A percentile compares a stretch with the other conserved stretches of the same genome.
Conservation (phyloP, 1,140 invertebrate species). For the Euura lappo region DNA sequence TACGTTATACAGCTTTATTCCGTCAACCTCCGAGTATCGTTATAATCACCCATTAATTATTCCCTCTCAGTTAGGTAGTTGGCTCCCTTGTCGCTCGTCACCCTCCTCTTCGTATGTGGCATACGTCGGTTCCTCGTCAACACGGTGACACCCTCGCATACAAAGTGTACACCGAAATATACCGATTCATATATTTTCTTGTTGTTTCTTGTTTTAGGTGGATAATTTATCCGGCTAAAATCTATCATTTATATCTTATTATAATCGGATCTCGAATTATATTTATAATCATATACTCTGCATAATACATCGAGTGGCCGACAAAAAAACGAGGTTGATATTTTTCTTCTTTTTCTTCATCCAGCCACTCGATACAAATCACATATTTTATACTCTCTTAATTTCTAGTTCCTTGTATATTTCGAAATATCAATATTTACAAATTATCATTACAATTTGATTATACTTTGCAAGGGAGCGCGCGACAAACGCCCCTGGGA, state of each 20-base stretch:
- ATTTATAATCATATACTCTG: neutral
- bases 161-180: conserved; percentile 1
- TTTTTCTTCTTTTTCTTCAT: too few species aligned
- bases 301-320: neutral
- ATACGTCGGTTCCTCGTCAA: neutral
- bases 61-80: neutral
- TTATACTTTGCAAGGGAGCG: neutral
- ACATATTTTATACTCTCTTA: neutral
- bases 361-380: too few species aligned
- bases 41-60: conserved; percentile 7
- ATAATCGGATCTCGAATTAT: neutral
- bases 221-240: neutral
- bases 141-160: neutral
- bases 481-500: too few species aligned
- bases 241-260: neutral
- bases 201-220: too few species aligned
- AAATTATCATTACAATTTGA: conserved; percentile 1
- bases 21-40: neutral
- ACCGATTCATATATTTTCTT: too few species aligned
- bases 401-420: conserved; percentile 7
- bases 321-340: too few species aligned
- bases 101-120: neutral
- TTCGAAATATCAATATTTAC: conserved; percentile 2
- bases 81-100: neutral
- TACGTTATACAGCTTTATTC: conserved; percentile 5